phyloP scores from a whole-genome alignment of 2,797 vertebrate species.

The Thunnus albacares region DNA sequence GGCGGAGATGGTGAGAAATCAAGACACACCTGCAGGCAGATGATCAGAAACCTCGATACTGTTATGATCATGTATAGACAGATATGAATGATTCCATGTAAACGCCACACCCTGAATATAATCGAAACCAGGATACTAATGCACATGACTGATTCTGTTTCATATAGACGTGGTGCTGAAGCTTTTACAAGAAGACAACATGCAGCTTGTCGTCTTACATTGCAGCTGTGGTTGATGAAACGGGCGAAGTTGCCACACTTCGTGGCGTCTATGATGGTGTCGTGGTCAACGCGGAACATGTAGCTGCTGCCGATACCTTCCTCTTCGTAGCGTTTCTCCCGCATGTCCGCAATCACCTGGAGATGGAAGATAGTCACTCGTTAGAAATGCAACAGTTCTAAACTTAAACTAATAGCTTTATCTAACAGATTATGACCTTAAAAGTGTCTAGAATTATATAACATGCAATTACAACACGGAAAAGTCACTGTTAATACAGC shows the following conservation, averaged over 20 bases:
- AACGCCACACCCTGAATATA: too few relatives aligned
- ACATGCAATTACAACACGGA: too few relatives aligned
- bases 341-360: slow-evolving; percentile 98
- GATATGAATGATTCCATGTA: too few relatives aligned
- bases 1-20: too few relatives aligned
- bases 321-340: slow-evolving; percentile 96
- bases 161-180: not conserved
- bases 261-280: slow-evolving; percentile 98
- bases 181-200: not conserved
- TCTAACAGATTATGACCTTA: too few relatives aligned
- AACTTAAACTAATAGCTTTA: not conserved
- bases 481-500: too few relatives aligned
- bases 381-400: not conserved
- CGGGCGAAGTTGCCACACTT: slow-evolving; percentile 98
- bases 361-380: not conserved
- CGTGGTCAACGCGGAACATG: slow-evolving; percentile 99
- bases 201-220: slow-evolving; percentile 87
- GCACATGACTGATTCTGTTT: not conserved
- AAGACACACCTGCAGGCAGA: too few relatives aligned
- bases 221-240: slow-evolving; percentile 99
- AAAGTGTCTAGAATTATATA: too few relatives aligned
- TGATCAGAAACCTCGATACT: too few relatives aligned
- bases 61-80: too few relatives aligned
- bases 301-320: slow-evolving; percentile 99
- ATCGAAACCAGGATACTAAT: too few relatives aligned